These are phyloP conservation scores for Hemicentrotus pulcherrimus DNA, from an alignment of 35 echinoderm and acorn worm species.

Conservation along the genomic window DNA sequence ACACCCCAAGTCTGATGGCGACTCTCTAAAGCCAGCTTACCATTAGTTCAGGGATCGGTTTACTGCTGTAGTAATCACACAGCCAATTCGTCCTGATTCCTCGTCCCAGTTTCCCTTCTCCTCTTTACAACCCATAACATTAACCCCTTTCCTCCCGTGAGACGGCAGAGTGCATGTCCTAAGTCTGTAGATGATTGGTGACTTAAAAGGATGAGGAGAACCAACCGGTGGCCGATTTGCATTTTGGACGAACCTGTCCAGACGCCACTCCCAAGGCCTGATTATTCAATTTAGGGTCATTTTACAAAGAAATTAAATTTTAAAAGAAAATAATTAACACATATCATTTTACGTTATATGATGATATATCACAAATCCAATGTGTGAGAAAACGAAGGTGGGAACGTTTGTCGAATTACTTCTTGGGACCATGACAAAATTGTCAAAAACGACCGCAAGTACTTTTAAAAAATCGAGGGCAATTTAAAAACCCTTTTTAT, in stretches of 20 bases:
- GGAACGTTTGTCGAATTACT: too few relatives aligned
- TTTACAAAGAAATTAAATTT: too few relatives aligned
- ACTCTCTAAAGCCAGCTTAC: background rate
- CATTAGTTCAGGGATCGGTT: background rate
- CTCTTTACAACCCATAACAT: background rate
- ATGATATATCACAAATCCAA: too few relatives aligned
- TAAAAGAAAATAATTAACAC: too few relatives aligned
- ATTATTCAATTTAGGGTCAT: background rate
- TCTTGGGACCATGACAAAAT: too few relatives aligned
- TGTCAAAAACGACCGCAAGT: too few relatives aligned
- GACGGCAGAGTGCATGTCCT: background rate
- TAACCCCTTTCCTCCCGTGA: background rate
- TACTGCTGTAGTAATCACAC: background rate
- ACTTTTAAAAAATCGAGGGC: too few relatives aligned
- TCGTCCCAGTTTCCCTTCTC: background rate
- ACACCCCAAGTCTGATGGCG: background rate
- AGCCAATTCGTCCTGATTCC: slow-evolving; percentile 9
- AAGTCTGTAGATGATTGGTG: background rate
- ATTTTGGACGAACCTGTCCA: background rate
- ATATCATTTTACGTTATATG: too few relatives aligned
- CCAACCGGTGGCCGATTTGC: background rate
- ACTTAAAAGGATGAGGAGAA: background rate
- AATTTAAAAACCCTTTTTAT: too few relatives aligned
- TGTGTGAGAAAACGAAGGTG: too few relatives aligned
- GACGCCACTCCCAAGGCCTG: background rate